These are phyloP conservation scores for Botia kubotai DNA, from an alignment of 2,797 vertebrate species.

Conservation along the genomic window DNA sequence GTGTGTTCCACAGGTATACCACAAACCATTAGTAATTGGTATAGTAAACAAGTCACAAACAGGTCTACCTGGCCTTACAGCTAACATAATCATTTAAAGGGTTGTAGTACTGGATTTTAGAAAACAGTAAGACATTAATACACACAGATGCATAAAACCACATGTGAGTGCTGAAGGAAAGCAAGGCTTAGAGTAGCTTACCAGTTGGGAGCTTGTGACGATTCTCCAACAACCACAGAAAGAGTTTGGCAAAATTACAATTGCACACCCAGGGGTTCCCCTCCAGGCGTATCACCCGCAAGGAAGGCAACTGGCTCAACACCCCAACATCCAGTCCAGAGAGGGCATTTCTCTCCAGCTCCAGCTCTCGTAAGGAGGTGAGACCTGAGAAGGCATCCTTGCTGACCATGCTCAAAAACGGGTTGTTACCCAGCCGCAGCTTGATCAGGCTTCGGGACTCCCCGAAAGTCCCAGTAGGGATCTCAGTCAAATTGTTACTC, in stretches of 20 bases:
- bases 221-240: constrained; percentile 90
- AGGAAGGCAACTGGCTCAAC: constrained; percentile 84
- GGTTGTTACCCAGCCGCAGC: constrained; percentile 86
- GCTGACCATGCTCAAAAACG: constrained; percentile 83
- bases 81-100: no score
- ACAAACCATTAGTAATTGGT: background rate
- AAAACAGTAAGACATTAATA: background rate
- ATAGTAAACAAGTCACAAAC: background rate
- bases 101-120: background rate
- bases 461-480: constrained; percentile 84
- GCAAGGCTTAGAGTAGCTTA: constrained; percentile 67
- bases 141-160: constrained; percentile 2
- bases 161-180: background rate
- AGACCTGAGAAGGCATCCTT: constrained; percentile 84
- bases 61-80: background rate
- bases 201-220: constrained; percentile 87
- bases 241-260: constrained; percentile 90
- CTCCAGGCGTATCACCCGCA: constrained; percentile 84
- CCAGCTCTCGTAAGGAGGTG: constrained; percentile 88
- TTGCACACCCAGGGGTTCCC: constrained; percentile 94
- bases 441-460: constrained; percentile 87
- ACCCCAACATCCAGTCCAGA: constrained; percentile 80
- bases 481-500: constrained; percentile 89
- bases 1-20: background rate
- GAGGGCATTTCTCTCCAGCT: constrained; percentile 86